Base-by-base conservation (phyloP, 2,888 invertebrate genomes). In the Drosophila cracens region DNA sequence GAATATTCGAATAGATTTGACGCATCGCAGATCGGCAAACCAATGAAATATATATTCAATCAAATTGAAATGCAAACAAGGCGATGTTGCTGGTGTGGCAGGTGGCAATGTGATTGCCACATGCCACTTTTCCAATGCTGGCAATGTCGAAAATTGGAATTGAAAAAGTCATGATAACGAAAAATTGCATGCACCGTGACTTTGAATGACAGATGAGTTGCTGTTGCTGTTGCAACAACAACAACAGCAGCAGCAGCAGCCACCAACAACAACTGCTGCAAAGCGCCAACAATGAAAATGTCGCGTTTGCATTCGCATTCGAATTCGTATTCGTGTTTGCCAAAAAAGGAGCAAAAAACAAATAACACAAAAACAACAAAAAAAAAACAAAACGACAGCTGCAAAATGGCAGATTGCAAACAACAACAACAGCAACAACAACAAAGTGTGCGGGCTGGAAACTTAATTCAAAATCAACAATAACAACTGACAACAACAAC, bases 191-290 rank as follows among this genome's bases (percentile, higher is more conserved):
- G 82, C 79, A 70, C 56, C 70, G 67, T 87, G 87, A 87, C 87
- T 87, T 87, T 89, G 89, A 87, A 87, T 87, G 87, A 87, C 87
- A 87, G 89, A 87, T 87, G 89, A 89, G 86, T 67, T 82, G 79
- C 71, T 52, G 76, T 54, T 74, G 76, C 51, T 21, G 61, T n/a
- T n/a, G n/a, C n/a, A n/a, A n/a, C 61, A 57, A 64, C 66, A 38
- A 51, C 61, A 66, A 38, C 46, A 21, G 13, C 33, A 52, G 52
- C 21, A 48, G 27, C 13, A 25, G 48, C 6, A 2, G 27, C 18
- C 25, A 25, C 1, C 48, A 53, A 34, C 34, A 40, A 46, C 58
- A 60, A 59, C 62, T 72, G 65, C 62, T 58, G 60, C 79, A 83
- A 85, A 83, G 60, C 76, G 85, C 64, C 83, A 77, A 74, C 85